Percentiles rank a stretch among this genome's conserved stretches.
Evolutionary conservation across 2,797 vertebrate species (phyloP).

Genomic region (Sebastes iracundus): DNA sequence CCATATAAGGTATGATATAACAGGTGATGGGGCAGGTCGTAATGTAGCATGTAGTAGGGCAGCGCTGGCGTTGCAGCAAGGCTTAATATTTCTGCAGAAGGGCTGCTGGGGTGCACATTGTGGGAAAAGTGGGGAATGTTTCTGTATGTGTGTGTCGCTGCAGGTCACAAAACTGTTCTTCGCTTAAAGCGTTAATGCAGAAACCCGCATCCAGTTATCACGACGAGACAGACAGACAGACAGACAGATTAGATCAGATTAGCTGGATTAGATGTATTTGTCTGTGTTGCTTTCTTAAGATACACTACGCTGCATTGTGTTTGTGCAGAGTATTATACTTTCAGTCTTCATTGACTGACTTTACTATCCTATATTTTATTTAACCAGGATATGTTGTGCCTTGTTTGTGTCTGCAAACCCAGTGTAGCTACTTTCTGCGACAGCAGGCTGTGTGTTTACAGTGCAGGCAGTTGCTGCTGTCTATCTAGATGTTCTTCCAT

Average conservation of each 20-base stretch:
- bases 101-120: conserved; percentile 3
- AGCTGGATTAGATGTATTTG: background rate
- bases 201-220: background rate
- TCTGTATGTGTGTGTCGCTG: background rate
- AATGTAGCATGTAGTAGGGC: conserved; percentile 9
- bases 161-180: background rate
- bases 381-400: background rate
- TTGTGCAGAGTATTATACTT: background rate
- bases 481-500: conserved; percentile 35
- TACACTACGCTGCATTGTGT: background rate
- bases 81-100: conserved; percentile 11
- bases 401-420: background rate
- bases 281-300: background rate
- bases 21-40: conserved; percentile 56
- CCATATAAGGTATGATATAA: conserved; percentile 58
- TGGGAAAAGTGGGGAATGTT: conserved; percentile 10
- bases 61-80: conserved; percentile 23
- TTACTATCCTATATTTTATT: background rate
- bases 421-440: background rate
- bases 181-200: background rate
- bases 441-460: conserved; percentile 33
- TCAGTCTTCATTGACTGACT: background rate
- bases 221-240: background rate
- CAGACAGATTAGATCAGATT: background rate
- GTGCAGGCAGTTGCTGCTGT: conserved; percentile 37